Conservation (phyloP, 2,888 invertebrate genomes). For the Caenorhabditis angaria region DNA sequence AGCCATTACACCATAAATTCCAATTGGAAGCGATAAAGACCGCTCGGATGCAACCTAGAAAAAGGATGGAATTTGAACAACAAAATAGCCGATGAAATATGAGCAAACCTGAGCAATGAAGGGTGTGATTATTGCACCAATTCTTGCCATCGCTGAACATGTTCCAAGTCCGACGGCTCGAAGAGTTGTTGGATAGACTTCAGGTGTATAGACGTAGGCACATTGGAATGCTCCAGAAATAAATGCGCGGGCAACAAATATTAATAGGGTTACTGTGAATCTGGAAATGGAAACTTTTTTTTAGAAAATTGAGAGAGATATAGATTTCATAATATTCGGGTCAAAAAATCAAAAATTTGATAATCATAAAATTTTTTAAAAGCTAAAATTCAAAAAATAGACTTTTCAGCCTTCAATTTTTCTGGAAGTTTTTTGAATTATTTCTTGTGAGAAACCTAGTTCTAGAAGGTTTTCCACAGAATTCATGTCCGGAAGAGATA, state of each 20-base stretch:
- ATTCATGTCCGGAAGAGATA: no score
- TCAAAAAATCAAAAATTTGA: no score
- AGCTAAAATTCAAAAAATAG: no score
- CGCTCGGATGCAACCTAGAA: slow-evolving; percentile 81
- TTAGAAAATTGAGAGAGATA: background rate
- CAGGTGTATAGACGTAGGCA: slow-evolving; percentile 93
- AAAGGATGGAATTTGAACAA: background rate
- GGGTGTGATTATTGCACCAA: slow-evolving; percentile 92
- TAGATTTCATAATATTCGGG: no score
- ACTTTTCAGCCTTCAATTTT: no score
- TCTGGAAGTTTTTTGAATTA: no score
- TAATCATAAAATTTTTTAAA: no score
- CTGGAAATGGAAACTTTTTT: slow-evolving; percentile 41
- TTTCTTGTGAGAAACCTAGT: no score
- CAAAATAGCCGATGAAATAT: background rate
- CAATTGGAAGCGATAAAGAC: slow-evolving; percentile 81
- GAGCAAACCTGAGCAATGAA: slow-evolving; percentile 86
- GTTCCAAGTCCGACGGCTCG: slow-evolving; percentile 90
- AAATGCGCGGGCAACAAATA: slow-evolving; percentile 88
- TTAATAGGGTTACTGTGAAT: slow-evolving; percentile 79
- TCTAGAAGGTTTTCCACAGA: no score
- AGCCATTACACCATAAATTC: slow-evolving; percentile 83
- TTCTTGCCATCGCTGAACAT: slow-evolving; percentile 87
- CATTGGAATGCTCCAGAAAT: slow-evolving; percentile 94
- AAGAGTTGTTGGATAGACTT: slow-evolving; percentile 87